Evolutionary conservation across 1,140 invertebrate genomes (phyloP).

Genomic region (Platorchestia sp.): DNA sequence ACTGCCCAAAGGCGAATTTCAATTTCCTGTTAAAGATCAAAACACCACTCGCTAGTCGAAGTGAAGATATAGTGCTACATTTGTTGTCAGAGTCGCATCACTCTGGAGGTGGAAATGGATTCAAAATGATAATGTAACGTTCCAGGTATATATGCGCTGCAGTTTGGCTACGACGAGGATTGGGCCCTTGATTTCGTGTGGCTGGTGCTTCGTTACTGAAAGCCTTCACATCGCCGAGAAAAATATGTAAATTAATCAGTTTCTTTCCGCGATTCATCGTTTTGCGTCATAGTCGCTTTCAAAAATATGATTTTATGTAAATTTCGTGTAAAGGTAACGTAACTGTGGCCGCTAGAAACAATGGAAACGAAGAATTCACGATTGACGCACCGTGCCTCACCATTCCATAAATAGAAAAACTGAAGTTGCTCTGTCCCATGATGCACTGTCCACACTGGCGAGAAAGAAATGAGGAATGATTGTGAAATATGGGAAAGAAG

Average conservation of each 20-base stretch:
- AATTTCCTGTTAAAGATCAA: neutral
- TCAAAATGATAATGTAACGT: neutral
- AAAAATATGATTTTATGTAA: neutral
- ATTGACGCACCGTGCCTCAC: neutral
- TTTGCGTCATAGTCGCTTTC: neutral
- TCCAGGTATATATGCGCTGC: neutral
- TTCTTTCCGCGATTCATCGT: neutral
- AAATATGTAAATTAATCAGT: neutral
- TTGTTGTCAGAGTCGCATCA: neutral
- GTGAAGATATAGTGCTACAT: neutral
- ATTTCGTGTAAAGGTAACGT: neutral
- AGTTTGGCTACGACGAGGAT: neutral
- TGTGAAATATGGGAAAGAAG: neutral
- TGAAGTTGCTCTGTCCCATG: neutral
- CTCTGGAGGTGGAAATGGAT: neutral
- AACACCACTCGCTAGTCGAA: neutral
- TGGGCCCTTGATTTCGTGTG: neutral
- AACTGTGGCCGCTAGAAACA: neutral
- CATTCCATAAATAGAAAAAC: neutral
- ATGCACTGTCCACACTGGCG: neutral
- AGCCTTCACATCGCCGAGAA: neutral
- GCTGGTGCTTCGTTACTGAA: neutral
- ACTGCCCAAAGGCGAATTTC: neutral
- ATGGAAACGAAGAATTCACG: neutral
- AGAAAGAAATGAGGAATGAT: neutral